Conservation (phyloP, 2,888 invertebrate genomes). For the Antheraea assamensis region DNA sequence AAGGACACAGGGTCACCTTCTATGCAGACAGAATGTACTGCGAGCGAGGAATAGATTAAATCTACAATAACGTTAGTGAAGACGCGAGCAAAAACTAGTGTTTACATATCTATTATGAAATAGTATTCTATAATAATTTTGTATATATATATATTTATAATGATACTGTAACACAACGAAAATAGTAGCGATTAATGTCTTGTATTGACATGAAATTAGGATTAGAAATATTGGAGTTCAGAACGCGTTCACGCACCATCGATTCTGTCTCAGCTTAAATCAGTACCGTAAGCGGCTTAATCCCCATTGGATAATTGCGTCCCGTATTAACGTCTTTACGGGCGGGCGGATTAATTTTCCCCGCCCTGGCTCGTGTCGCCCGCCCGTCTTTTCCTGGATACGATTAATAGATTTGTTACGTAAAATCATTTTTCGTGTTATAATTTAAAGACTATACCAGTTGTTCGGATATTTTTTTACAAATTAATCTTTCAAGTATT, state of each 20-base stretch:
- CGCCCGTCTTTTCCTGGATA: constrained; percentile 37
- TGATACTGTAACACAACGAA: background rate
- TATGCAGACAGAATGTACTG: too few species aligned
- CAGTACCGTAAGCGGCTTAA: constrained; percentile 43
- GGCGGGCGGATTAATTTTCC: constrained; percentile 58
- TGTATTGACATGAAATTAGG: background rate
- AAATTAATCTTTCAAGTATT: background rate
- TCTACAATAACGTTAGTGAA: too few species aligned
- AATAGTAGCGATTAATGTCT: background rate
- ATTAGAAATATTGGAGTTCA: constrained; percentile 3
- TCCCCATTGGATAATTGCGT: constrained; percentile 62
- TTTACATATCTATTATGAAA: too few species aligned
- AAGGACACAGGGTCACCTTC: too few species aligned
- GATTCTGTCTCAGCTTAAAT: constrained; percentile 9
- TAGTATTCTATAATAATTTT: background rate
- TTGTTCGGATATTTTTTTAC: background rate
- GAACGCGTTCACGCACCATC: constrained; percentile 9
- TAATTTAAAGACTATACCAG: background rate
- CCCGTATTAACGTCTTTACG: constrained; percentile 55
- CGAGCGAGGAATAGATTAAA: too few species aligned
- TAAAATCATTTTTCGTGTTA: background rate
- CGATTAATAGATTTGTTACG: constrained; percentile 27
- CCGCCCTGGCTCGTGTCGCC: constrained; percentile 48
- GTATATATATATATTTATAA: background rate
- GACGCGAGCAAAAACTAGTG: too few species aligned